Evolutionary conservation across 2,888 invertebrate genomes (phyloP).

Genomic region (Archaeoteleia sp.): DNA sequence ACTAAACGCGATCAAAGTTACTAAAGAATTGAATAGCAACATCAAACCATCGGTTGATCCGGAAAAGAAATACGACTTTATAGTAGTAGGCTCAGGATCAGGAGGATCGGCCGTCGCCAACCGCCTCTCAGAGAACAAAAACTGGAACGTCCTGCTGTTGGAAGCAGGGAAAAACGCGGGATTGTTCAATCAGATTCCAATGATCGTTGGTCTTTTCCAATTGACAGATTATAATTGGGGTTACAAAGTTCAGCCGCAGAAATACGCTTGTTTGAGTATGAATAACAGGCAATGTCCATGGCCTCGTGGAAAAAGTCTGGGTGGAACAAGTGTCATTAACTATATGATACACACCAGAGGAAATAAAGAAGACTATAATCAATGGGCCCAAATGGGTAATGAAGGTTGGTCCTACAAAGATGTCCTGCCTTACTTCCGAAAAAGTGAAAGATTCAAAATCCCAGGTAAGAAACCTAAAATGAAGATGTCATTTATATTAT

Average conservation of each 20-base stretch:
- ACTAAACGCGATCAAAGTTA: slow-evolving; percentile 60
- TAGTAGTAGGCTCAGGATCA: slow-evolving; percentile 83
- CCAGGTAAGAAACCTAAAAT: slow-evolving; percentile 55
- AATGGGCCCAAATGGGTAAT: slow-evolving; percentile 65
- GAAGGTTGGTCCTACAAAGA: slow-evolving; percentile 65
- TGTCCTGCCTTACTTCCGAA: slow-evolving; percentile 64
- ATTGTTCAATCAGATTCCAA: slow-evolving; percentile 78
- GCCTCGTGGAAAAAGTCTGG: slow-evolving; percentile 76
- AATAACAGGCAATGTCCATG: slow-evolving; percentile 84
- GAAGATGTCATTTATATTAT: no score
- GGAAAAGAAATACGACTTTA: slow-evolving; percentile 78
- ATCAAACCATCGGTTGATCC: slow-evolving; percentile 63
- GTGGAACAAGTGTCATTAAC: slow-evolving; percentile 65
- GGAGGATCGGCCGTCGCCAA: slow-evolving; percentile 84
- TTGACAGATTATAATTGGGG: slow-evolving; percentile 83
- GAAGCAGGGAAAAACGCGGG: slow-evolving; percentile 80
- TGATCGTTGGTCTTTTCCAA: slow-evolving; percentile 78
- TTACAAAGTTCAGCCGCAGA: slow-evolving; percentile 81
- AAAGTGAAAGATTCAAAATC: slow-evolving; percentile 63
- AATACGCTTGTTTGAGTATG: slow-evolving; percentile 81
- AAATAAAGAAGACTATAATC: slow-evolving; percentile 61
- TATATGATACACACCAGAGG: slow-evolving; percentile 71
- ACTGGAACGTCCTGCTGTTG: slow-evolving; percentile 80
- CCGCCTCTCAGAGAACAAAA: slow-evolving; percentile 80
- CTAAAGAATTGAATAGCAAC: slow-evolving; percentile 53